Conservation (phyloP, 2,797 vertebrate genomes). For the Phalanger gymnotis region DNA sequence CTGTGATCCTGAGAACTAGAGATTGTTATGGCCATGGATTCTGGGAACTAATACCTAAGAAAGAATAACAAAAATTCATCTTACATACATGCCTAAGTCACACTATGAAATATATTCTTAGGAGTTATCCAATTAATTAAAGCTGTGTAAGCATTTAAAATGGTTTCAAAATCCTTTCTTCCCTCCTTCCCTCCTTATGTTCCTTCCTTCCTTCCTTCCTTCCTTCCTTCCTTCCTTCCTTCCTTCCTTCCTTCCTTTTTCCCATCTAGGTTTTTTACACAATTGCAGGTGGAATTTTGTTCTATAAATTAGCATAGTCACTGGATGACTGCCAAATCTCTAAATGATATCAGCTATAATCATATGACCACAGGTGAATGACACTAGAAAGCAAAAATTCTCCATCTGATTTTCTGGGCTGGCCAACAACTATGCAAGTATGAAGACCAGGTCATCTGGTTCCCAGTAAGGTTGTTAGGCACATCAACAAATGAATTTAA, state of each 20-base stretch:
- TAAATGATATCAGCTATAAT: background rate
- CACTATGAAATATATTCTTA: background rate
- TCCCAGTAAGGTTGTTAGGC: slow-evolving; percentile 9
- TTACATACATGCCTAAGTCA: background rate
- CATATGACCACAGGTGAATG: background rate
- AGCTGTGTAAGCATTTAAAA: background rate
- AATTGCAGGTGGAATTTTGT: background rate
- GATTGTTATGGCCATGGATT: too few species aligned
- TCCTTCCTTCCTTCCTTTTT: background rate
- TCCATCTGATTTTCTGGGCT: background rate
- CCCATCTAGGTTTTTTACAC: background rate
- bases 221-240: too few species aligned
- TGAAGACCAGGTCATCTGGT: slow-evolving; percentile 15
- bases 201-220: too few species aligned
- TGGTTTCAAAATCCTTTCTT: background rate
- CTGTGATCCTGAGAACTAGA: too few species aligned
- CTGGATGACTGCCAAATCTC: background rate
- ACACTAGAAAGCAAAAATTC: background rate
- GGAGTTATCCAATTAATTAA: background rate
- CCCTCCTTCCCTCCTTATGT: too few species aligned
- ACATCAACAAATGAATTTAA: slow-evolving; percentile 18
- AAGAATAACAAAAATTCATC: too few species aligned
- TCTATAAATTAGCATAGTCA: background rate
- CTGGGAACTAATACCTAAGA: too few species aligned
- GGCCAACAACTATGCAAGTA: background rate